Percentiles rank a stretch among this genome's conserved stretches.
These are phyloP conservation scores for Pitangus sulphuratus DNA, from an alignment of 2,797 vertebrate genomes.

Conservation along the genomic window DNA sequence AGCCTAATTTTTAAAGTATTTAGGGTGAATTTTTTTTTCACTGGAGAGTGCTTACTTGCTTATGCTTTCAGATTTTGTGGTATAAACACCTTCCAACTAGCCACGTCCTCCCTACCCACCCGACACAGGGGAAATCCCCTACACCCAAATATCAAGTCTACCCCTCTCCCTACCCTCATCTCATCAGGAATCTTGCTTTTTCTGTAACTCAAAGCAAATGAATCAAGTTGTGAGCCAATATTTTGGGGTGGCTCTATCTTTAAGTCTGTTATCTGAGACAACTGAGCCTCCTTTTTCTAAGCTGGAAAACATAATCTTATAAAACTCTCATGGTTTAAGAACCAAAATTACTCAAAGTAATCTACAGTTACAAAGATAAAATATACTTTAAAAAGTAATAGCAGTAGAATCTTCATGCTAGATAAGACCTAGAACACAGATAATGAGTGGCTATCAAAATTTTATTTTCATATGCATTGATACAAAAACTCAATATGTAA, in stretches of 20 bases:
- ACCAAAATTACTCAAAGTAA: background rate
- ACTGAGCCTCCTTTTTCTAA: background rate
- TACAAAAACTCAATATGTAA: background rate
- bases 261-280: background rate
- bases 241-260: background rate
- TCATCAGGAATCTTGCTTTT: constrained; percentile 6
- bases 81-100: background rate
- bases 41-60: background rate
- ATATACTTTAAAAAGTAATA: background rate
- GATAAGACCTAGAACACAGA: background rate
- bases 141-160: background rate
- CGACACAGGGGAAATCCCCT: background rate
- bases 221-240: background rate
- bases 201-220: background rate
- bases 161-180: background rate
- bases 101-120: background rate
- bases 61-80: background rate
- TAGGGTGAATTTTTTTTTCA: background rate
- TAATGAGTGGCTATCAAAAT: background rate
- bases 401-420: background rate
- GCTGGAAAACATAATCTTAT: background rate
- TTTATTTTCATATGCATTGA: background rate
- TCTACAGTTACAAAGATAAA: background rate
- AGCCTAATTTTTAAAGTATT: background rate
- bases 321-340: background rate